A percentile compares a stretch with the other conserved stretches of the same genome.
Evolutionary conservation across 2,113 vertebrate species (phyloP).

Genomic region (Empidonax traillii): DNA sequence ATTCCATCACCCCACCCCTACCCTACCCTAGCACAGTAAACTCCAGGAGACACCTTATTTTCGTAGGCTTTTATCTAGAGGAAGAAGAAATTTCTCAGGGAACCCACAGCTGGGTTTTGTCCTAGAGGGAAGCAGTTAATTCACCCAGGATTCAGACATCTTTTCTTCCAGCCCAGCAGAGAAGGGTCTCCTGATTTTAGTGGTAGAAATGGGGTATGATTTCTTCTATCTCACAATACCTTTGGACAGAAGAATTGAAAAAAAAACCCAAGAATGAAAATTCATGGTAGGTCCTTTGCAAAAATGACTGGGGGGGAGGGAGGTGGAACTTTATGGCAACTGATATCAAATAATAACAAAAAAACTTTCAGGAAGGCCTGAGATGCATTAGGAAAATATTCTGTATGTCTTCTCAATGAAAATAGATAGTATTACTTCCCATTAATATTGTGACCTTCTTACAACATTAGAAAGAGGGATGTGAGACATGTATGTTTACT

Average conservation of each 20-base stretch:
- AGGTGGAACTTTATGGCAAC: neutral
- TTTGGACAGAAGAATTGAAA: neutral
- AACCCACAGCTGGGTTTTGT: neutral
- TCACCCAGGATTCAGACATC: neutral
- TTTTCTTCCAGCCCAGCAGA: neutral
- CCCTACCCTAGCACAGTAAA: neutral
- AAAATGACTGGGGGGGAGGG: neutral
- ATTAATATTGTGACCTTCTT: neutral
- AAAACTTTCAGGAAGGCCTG: neutral
- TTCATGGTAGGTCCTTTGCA: neutral
- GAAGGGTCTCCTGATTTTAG: neutral
- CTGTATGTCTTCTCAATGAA: neutral
- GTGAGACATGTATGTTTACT: neutral
- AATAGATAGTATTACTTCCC: neutral
- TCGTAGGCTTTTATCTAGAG: neutral
- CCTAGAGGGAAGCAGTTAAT: neutral
- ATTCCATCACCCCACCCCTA: neutral
- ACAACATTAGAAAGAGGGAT: neutral
- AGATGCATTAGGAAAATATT: neutral
- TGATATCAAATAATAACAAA: neutral
- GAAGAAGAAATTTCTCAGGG: neutral
- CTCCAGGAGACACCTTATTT: neutral
- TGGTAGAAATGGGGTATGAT: neutral
- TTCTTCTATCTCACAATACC: neutral
- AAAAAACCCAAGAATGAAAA: neutral